A percentile compares a stretch with the other conserved stretches of the same genome.
These are phyloP conservation scores for Lepidostoma basale DNA, from an alignment of 1,140 invertebrate genomes.

Conservation along the genomic window DNA sequence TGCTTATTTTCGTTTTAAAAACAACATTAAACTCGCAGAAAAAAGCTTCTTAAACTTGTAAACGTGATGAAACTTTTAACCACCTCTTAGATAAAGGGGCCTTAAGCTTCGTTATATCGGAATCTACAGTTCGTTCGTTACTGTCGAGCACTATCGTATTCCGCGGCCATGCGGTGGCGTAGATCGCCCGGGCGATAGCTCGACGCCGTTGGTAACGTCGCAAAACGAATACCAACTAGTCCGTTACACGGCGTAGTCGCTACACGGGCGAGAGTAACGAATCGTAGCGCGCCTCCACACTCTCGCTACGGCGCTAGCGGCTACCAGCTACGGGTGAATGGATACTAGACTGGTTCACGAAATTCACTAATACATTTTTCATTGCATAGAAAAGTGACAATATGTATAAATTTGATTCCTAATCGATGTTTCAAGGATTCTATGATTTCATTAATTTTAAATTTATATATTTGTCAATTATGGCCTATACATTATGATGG, in stretches of 20 bases:
- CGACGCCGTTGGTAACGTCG: constrained; percentile 13
- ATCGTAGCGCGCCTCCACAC: constrained; percentile 24
- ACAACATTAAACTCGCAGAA: too few species aligned
- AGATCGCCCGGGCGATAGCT: constrained; percentile 28
- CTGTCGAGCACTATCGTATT: constrained; percentile 4
- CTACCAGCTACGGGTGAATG: background rate
- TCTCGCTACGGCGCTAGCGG: constrained; percentile 15
- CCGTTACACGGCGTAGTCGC: constrained; percentile 2
- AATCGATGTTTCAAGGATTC: too few species aligned
- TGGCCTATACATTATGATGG: too few species aligned
- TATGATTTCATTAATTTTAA: too few species aligned
- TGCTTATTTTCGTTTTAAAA: too few species aligned
- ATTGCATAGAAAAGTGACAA: too few species aligned
- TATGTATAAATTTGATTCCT: too few species aligned
- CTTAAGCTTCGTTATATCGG: background rate
- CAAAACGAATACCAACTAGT: constrained; percentile 27
- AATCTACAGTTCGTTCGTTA: too few species aligned
- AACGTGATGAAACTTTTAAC: background rate
- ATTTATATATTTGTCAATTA: too few species aligned
- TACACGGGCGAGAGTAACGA: constrained; percentile 24
- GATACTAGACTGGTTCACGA: background rate
- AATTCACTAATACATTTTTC: too few species aligned
- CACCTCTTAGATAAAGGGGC: background rate
- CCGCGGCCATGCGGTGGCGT: constrained; percentile 12
- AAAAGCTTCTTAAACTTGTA: too few species aligned